Conservation (phyloP, 2,888 invertebrate species). For the Raillietiella orientalis region DNA sequence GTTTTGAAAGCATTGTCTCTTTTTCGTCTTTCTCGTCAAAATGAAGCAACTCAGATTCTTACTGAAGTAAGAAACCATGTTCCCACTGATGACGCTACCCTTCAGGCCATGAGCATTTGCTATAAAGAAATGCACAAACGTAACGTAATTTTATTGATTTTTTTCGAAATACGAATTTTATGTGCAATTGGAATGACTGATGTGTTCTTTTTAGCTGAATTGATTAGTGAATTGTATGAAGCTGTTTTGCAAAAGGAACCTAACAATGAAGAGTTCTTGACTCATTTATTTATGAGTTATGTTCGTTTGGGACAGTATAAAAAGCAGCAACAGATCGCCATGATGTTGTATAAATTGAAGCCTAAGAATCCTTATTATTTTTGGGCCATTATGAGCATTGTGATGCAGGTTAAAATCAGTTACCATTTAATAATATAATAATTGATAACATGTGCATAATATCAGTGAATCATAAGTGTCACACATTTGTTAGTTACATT, state of each 20-base stretch:
- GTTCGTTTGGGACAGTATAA: constrained; percentile 64
- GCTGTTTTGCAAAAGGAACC: constrained; percentile 56
- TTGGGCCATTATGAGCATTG: constrained; percentile 90
- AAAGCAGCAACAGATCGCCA: constrained; percentile 59
- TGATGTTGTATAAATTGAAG: constrained; percentile 59
- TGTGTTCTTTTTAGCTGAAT: constrained; percentile 28
- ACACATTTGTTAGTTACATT: constrained; percentile 7
- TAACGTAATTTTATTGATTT: constrained; percentile 19
- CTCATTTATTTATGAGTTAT: constrained; percentile 82
- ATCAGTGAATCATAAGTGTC: constrained; percentile 1
- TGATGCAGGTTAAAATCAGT: constrained; percentile 38
- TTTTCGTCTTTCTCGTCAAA: constrained; percentile 47
- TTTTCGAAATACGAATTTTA: background rate
- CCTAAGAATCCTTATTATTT: constrained; percentile 89
- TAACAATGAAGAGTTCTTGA: constrained; percentile 60
- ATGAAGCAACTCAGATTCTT: constrained; percentile 40
- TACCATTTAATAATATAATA: constrained; percentile 9
- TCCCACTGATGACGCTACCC: constrained; percentile 63
- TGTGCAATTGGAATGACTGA: background rate
- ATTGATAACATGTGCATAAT: background rate
- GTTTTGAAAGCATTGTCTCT: constrained; percentile 74
- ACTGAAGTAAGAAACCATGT: constrained; percentile 33
- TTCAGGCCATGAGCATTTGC: constrained; percentile 82
- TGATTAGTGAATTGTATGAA: constrained; percentile 64
- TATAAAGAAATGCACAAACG: constrained; percentile 70